A percentile compares a stretch with the other conserved stretches of the same genome.
Conservation (phyloP, 1,140 invertebrate species). For the Heliconius hewitsoni region DNA sequence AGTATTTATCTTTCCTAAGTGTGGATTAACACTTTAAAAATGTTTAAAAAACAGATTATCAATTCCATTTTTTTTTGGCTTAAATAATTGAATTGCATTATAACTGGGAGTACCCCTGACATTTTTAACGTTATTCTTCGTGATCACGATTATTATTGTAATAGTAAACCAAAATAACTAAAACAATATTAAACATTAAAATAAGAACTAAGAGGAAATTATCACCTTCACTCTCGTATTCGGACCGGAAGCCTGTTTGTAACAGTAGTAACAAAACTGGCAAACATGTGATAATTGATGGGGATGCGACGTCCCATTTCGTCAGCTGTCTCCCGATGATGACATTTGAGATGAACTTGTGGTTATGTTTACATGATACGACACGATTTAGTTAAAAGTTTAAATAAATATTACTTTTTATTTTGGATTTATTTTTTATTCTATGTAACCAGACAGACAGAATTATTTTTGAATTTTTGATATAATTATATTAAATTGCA, state of each 20-base stretch:
- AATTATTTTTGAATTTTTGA: too few relatives aligned
- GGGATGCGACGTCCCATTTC: conserved; percentile 71
- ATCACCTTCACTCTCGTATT: conserved; percentile 54
- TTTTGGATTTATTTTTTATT: too few relatives aligned
- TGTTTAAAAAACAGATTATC: too few relatives aligned
- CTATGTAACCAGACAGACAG: too few relatives aligned
- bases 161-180: neutral
- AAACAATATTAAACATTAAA: neutral
- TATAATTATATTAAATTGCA: too few relatives aligned
- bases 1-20: too few relatives aligned
- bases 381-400: conserved; percentile 15
- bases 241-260: conserved; percentile 59
- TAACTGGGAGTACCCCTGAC: too few relatives aligned
- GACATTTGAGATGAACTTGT: conserved; percentile 64
- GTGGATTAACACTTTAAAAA: too few relatives aligned
- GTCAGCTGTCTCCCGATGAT: conserved; percentile 64
- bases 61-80: too few relatives aligned
- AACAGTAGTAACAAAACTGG: conserved; percentile 58
- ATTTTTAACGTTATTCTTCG: too few relatives aligned
- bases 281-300: conserved; percentile 69
- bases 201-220: conserved; percentile 41
- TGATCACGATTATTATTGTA: neutral
- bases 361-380: conserved; percentile 36
- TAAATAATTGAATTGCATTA: too few relatives aligned
- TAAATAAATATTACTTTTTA: too few relatives aligned